Evolutionary conservation across 2,888 invertebrate genomes (phyloP), one percentile per base, ranked within the genome.

Genomic region (Nasonia oneida): DNA sequence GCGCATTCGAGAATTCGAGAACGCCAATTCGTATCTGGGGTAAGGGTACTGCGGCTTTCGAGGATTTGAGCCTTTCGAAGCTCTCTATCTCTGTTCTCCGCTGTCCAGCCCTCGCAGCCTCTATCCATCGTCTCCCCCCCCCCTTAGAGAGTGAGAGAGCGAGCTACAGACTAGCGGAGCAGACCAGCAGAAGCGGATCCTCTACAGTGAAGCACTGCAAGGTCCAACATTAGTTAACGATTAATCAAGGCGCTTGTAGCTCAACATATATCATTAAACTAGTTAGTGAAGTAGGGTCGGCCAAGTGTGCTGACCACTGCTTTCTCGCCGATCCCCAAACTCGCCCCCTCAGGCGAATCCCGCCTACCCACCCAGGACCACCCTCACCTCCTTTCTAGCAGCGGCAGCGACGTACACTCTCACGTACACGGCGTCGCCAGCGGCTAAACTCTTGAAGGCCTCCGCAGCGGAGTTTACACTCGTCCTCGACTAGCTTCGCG

Each of bases 181-280:
- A 61, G 57, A 61, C 18, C 57, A n/a, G 57, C 53, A n/a, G 85
- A 87, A 80, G 86, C 88, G 82, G 85, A 88, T 89, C 89, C 89
- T 89, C 88, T 86, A 79, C 87, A 86, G 89, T 90, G 90, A 90
- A 90, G 90, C 91, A 91, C 93, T 92, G 93, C 91, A 91, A 92
- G 93, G 92, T 93, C 92, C 93, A 93, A 93, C 93, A 93, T 93
- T 93, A 93, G 93, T 93, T 93, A 93, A 93, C 93, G 93, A 93
- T 93, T 93, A 93, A 93, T 93, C 93, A 93, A 93, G 93, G 93
- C 92, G 93, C 93, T 93, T 93, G 93, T 93, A 93, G 93, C 92
- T 93, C 93, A 93, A 93, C 93, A 93, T 93, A 93, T 93, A 93
- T 93, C 93, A 93, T 93, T 93, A 93, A 93, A 93, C 93, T 93